phyloP scores from a whole-genome alignment of 2,888 invertebrate species.

The Hypomecis atomaria region DNA sequence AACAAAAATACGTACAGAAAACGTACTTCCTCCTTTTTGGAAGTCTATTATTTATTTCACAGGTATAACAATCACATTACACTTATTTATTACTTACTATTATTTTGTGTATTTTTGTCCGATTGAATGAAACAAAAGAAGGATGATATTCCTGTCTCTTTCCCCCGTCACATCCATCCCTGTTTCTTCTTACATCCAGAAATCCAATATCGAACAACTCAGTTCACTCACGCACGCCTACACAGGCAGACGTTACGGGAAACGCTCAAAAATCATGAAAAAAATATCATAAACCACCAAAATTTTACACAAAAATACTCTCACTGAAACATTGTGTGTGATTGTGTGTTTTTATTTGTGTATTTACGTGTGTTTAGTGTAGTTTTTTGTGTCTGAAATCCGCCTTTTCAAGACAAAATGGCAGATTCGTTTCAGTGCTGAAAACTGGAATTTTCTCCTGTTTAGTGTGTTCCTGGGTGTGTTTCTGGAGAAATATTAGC shows the following conservation, averaged over 20 bases:
- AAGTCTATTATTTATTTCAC: too few species aligned
- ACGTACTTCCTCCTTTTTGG: too few species aligned
- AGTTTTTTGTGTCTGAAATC: constrained; percentile 20
- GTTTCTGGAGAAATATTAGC: neutral
- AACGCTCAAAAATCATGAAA: constrained; percentile 12
- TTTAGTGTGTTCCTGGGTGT: constrained; percentile 7
- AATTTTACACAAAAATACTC: constrained; percentile 17
- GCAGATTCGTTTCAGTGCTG: constrained; percentile 24
- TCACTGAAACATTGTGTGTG: constrained; percentile 10
- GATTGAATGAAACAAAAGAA: constrained; percentile 1
- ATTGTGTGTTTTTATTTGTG: neutral
- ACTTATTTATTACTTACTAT: too few species aligned
- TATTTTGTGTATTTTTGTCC: neutral
- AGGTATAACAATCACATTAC: too few species aligned
- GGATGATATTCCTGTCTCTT: neutral
- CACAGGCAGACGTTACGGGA: constrained; percentile 10
- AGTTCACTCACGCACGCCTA: constrained; percentile 5
- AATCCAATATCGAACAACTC: constrained; percentile 27
- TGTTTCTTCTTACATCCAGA: constrained; percentile 15
- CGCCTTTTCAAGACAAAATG: constrained; percentile 27
- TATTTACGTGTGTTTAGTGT: constrained; percentile 6
- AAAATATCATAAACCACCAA: constrained; percentile 21
- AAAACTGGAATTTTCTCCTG: constrained; percentile 2
- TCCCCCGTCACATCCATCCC: constrained; percentile 20
- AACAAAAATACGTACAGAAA: too few species aligned